Conservation (phyloP, 2,888 invertebrate species). For the Drosophila kokeensis region DNA sequence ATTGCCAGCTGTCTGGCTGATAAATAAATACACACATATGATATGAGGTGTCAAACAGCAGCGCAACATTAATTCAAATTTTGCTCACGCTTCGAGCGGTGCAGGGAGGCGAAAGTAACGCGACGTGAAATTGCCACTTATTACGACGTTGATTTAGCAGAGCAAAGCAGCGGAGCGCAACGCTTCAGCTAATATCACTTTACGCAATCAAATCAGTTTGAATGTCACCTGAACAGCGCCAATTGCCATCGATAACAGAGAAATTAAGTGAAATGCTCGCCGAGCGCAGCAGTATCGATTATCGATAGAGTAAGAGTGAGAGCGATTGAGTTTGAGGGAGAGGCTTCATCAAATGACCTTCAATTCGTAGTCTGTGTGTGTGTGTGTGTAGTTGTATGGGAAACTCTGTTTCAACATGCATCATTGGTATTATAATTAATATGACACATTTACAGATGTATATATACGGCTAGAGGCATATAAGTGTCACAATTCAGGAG, state of each 20-base stretch:
- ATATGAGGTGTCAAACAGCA: constrained; percentile 58
- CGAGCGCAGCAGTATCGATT: constrained; percentile 6
- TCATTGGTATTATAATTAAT: background rate
- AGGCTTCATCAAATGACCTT: background rate
- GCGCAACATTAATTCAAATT: constrained; percentile 60
- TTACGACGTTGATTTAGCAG: constrained; percentile 37
- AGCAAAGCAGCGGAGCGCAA: constrained; percentile 21
- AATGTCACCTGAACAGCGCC: constrained; percentile 12
- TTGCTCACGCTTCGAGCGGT: constrained; percentile 54
- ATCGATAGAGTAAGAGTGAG: background rate
- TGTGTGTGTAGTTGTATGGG: background rate
- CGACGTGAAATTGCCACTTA: constrained; percentile 57
- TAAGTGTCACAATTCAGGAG: background rate
- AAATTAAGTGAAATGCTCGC: background rate
- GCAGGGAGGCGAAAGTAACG: constrained; percentile 21
- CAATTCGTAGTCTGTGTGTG: background rate
- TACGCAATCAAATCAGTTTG: constrained; percentile 43
- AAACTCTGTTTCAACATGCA: background rate
- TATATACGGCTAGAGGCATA: background rate
- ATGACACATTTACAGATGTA: constrained; percentile 1
- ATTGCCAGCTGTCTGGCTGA: constrained; percentile 65
- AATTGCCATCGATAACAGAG: constrained; percentile 28
- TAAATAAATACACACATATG: constrained; percentile 48
- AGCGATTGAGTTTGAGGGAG: background rate
- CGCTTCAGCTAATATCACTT: constrained; percentile 20